Percentiles rank a stretch among this genome's conserved stretches.
phyloP scores from a whole-genome alignment of 2,888 invertebrate species.

The Ferdinandea cuprea region DNA sequence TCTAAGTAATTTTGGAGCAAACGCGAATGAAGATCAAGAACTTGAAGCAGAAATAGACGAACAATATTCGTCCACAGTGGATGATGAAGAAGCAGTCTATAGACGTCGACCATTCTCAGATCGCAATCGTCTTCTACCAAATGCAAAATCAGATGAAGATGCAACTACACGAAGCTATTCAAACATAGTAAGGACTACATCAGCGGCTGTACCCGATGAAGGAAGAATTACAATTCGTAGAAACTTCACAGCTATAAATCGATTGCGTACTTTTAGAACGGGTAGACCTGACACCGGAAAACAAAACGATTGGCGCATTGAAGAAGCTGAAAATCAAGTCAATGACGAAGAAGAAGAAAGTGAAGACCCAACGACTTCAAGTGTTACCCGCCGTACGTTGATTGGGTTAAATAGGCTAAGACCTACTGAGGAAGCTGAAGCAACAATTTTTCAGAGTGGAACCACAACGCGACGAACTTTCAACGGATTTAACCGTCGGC shows the following conservation, averaged over 20 bases:
- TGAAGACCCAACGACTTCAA: slow-evolving; percentile 1
- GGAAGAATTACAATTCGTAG: slow-evolving; percentile 26
- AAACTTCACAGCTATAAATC: slow-evolving; percentile 20
- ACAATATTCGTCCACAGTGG: slow-evolving; percentile 45
- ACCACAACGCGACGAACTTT: slow-evolving; percentile 46
- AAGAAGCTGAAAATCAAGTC: not conserved
- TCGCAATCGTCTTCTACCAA: slow-evolving; percentile 18
- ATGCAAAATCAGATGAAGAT: not conserved
- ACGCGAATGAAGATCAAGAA: slow-evolving; percentile 52
- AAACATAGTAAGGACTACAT: slow-evolving; percentile 4
- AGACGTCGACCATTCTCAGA: slow-evolving; percentile 23
- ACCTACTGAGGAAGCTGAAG: too few relatives aligned
- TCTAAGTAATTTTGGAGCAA: not conserved
- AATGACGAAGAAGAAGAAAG: slow-evolving; percentile 15
- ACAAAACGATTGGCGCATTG: not conserved
- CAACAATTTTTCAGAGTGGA: too few relatives aligned
- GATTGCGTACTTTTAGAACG: not conserved
- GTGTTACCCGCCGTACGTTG: too few relatives aligned
- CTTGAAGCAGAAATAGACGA: slow-evolving; percentile 74
- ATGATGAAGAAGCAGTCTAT: not conserved
- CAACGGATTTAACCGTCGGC: slow-evolving; percentile 17
- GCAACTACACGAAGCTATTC: not conserved
- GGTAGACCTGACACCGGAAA: not conserved
- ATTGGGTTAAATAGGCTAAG: too few relatives aligned
- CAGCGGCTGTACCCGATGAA: not conserved